Conservation (phyloP, 1,140 invertebrate species). For the Pseudomyrmex cubaensis region DNA sequence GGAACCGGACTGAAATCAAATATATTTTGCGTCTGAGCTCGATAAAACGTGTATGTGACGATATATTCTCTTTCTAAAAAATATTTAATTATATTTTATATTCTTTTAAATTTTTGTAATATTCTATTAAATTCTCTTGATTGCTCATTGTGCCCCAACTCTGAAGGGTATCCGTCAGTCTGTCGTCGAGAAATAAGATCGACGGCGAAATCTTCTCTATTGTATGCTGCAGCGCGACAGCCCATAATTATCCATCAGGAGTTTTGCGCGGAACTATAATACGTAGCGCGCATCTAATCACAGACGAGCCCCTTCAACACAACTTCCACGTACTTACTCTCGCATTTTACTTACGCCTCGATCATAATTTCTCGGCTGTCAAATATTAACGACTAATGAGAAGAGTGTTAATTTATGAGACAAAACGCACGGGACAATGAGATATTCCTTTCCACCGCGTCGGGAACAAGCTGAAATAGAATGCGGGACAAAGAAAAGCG, state of each 20-base stretch:
- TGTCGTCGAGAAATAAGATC: slow-evolving; percentile 33
- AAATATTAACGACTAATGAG: slow-evolving; percentile 75
- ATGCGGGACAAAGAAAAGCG: slow-evolving; percentile 40
- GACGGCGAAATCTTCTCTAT: slow-evolving; percentile 37
- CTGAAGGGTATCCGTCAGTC: not conserved
- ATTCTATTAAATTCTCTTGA: slow-evolving; percentile 3
- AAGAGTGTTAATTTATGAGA: slow-evolving; percentile 77
- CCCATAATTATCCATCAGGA: slow-evolving; percentile 48
- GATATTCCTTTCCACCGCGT: slow-evolving; percentile 57
- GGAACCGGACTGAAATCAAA: not conserved
- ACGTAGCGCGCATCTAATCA: slow-evolving; percentile 29
- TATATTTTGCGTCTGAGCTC: not conserved
- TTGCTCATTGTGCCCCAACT: not conserved
- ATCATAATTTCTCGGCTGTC: slow-evolving; percentile 67
- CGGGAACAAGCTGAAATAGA: slow-evolving; percentile 53
- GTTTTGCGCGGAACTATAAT: slow-evolving; percentile 38
- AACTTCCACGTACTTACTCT: slow-evolving; percentile 49
- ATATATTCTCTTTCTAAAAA: not conserved
- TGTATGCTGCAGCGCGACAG: not conserved
- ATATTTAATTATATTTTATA: not conserved
- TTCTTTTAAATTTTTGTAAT: not conserved
- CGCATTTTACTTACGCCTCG: slow-evolving; percentile 24
- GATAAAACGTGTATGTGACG: not conserved
- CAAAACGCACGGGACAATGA: slow-evolving; percentile 73
- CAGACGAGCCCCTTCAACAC: not conserved